Conservation (phyloP, 2,797 vertebrate species). For the Buphagus erythrorhynchus region DNA sequence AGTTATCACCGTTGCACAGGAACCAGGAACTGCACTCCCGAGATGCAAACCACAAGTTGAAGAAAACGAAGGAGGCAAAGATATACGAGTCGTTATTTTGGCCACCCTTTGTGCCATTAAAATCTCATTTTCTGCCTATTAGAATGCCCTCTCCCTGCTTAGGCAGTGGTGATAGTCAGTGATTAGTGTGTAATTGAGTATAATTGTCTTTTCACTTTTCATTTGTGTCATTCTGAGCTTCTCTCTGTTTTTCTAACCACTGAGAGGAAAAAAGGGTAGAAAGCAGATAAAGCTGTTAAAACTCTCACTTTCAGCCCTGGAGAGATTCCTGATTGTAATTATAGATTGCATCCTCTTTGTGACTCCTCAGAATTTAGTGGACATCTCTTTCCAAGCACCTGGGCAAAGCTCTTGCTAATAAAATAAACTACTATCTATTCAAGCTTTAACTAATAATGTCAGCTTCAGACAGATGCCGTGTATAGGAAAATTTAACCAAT, state of each 20-base stretch:
- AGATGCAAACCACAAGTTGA: constrained; percentile 81
- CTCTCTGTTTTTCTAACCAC: constrained; percentile 82
- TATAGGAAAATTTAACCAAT: constrained; percentile 80
- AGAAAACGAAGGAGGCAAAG: constrained; percentile 79
- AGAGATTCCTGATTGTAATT: constrained; percentile 84
- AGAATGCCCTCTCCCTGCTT: constrained; percentile 88
- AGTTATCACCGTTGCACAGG: constrained; percentile 85
- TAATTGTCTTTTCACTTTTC: constrained; percentile 99
- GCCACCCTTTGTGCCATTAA: constrained; percentile 95
- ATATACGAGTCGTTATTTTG: constrained; percentile 83
- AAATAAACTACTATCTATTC: constrained; percentile 74
- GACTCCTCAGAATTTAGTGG: constrained; percentile 77
- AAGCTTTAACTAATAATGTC: constrained; percentile 79
- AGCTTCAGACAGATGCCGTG: constrained; percentile 76
- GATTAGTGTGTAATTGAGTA: constrained; percentile 99
- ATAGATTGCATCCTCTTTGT: constrained; percentile 82
- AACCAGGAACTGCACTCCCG: constrained; percentile 73
- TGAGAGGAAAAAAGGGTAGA: constrained; percentile 74
- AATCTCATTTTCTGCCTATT: constrained; percentile 99
- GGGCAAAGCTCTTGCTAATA: constrained; percentile 74
- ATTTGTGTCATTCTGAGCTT: constrained; percentile 94
- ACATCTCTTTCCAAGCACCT: constrained; percentile 76
- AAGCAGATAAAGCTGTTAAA: constrained; percentile 83
- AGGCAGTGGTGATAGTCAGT: constrained; percentile 90
- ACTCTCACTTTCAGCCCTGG: constrained; percentile 79